Conservation (phyloP, 2,797 vertebrate genomes). For the Parotocinclus haroldoi region DNA sequence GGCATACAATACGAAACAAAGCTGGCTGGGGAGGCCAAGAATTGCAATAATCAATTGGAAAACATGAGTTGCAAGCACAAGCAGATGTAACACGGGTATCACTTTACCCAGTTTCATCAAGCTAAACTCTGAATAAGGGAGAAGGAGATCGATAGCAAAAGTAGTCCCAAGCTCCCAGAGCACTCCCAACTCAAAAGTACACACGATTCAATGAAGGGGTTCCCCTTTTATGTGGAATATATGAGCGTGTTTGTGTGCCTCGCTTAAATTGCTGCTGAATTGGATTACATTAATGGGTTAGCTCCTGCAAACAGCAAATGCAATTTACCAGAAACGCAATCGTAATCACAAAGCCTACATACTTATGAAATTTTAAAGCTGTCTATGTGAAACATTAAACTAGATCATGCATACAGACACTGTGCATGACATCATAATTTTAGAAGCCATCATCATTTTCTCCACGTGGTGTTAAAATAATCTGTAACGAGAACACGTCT, state of each 20-base stretch:
- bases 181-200: neutral
- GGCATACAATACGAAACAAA: no score
- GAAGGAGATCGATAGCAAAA: neutral
- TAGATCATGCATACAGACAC: no score
- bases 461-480: no score
- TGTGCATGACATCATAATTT: no score
- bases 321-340: constrained; percentile 56
- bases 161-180: constrained; percentile 1
- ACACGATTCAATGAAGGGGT: constrained; percentile 10
- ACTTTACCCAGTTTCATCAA: neutral
- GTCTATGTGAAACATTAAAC: no score
- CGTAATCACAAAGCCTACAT: no score
- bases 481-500: no score
- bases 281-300: constrained; percentile 59
- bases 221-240: constrained; percentile 13
- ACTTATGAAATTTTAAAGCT: no score
- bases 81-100: neutral
- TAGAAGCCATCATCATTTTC: no score
- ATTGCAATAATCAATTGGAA: no score
- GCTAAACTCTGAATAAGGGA: neutral
- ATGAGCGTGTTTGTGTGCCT: constrained; percentile 1
- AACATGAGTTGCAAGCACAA: neutral
- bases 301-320: constrained; percentile 66
- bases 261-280: constrained; percentile 55
- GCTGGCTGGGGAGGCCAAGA: no score